phyloP scores from a whole-genome alignment of 2,888 invertebrate genomes.

The Meteorus colon region DNA sequence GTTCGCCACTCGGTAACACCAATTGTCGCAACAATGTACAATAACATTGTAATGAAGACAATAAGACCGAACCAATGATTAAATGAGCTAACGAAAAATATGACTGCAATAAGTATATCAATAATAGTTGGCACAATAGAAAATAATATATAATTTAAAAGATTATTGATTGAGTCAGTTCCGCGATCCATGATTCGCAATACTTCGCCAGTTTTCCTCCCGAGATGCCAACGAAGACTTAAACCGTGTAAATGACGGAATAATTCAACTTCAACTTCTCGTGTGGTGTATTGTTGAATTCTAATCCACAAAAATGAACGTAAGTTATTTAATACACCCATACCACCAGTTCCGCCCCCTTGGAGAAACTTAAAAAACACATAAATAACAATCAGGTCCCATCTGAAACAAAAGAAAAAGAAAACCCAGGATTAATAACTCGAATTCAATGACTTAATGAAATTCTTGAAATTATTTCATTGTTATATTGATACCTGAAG shows the following conservation, averaged over 20 bases:
- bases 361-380: constrained; percentile 93
- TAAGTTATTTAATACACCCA: constrained; percentile 94
- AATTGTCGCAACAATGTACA: constrained; percentile 93
- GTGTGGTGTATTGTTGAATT: constrained; percentile 95
- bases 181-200: constrained; percentile 97
- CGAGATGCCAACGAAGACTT: constrained; percentile 95
- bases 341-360: constrained; percentile 94
- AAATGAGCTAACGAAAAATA: constrained; percentile 90
- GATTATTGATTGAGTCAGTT: constrained; percentile 95
- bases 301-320: constrained; percentile 95
- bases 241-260: constrained; percentile 87
- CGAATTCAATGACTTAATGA: too few relatives aligned
- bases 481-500: constrained; percentile 61
- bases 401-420: constrained; percentile 75
- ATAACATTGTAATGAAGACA: constrained; percentile 92
- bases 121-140: constrained; percentile 94
- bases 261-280: constrained; percentile 86
- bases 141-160: constrained; percentile 93
- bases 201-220: constrained; percentile 97
- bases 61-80: constrained; percentile 97
- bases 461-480: too few relatives aligned
- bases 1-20: constrained; percentile 98
- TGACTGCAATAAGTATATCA: constrained; percentile 93
- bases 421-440: too few relatives aligned
- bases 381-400: constrained; percentile 92